Conservation (phyloP, 2,888 invertebrate genomes). For the Sipha maydis region DNA sequence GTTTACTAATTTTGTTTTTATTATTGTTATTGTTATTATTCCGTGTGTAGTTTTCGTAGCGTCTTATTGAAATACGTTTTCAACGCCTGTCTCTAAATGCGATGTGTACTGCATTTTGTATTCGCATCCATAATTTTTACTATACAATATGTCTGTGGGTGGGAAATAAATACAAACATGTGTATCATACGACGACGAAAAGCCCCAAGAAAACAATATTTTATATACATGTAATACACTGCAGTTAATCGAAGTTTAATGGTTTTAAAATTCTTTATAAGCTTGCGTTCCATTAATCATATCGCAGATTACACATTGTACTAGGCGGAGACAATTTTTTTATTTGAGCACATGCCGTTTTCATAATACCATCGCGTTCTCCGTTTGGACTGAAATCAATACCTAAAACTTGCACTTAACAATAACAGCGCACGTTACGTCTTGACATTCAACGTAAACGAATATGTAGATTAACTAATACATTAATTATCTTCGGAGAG, state of each 20-base stretch:
- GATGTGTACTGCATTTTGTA: no score
- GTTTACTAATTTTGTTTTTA: no score
- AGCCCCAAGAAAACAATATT: neutral
- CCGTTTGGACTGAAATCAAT: neutral
- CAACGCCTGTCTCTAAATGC: neutral
- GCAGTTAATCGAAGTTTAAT: constrained; percentile 11
- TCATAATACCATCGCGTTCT: no score
- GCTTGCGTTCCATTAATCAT: constrained; percentile 6
- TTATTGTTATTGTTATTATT: neutral
- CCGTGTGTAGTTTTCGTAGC: neutral
- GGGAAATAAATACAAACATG: no score
- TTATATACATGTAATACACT: neutral
- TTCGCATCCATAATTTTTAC: no score
- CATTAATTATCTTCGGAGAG: no score
- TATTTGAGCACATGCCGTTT: neutral
- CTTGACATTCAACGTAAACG: neutral
- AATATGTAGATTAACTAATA: no score
- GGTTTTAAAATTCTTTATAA: constrained; percentile 7
- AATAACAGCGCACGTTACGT: neutral
- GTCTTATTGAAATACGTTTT: neutral
- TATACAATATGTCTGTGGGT: no score
- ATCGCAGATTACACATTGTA: neutral
- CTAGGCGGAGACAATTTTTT: neutral
- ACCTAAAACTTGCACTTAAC: neutral
- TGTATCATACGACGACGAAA: neutral